Percentiles rank a stretch among this genome's conserved stretches.
Conservation (phyloP, 2,797 vertebrate species). For the Gadopsis bispinosus region DNA sequence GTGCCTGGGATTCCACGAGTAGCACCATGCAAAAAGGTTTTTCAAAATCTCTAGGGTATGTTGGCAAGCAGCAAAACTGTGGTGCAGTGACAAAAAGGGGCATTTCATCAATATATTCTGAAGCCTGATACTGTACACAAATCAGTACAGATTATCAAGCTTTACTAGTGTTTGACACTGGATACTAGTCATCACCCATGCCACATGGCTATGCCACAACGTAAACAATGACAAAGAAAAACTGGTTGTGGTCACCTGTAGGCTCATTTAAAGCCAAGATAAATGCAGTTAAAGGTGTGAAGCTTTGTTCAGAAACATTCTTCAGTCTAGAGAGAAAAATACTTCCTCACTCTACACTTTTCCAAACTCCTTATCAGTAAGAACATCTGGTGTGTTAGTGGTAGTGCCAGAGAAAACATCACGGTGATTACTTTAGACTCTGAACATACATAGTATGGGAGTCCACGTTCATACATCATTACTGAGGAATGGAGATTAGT, state of each 20-base stretch:
- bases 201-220: neutral
- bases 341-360: neutral
- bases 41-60: slow-evolving; percentile 30
- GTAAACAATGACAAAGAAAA: neutral
- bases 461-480: slow-evolving; percentile 41
- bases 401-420: slow-evolving; percentile 52
- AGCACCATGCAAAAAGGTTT: slow-evolving; percentile 33
- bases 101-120: slow-evolving; percentile 10
- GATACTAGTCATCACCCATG: neutral
- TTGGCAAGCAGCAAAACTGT: slow-evolving; percentile 27
- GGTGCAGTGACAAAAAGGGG: neutral
- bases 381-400: slow-evolving; percentile 55
- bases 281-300: neutral
- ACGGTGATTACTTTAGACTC: slow-evolving; percentile 45
- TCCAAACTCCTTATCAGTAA: slow-evolving; percentile 40
- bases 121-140: neutral
- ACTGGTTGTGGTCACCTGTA: neutral
- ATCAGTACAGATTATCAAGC: neutral
- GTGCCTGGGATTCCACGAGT: slow-evolving; percentile 67
- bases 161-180: neutral
- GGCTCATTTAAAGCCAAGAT: neutral
- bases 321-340: neutral
- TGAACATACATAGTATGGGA: slow-evolving; percentile 36
- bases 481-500: slow-evolving; percentile 53
- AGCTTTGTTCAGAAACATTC: slow-evolving; percentile 12